Percentiles rank a stretch among this genome's conserved stretches.
These are phyloP conservation scores for Tragelaphus buxtoni DNA, from an alignment of 2,113 vertebrate species.

Conservation along the genomic window DNA sequence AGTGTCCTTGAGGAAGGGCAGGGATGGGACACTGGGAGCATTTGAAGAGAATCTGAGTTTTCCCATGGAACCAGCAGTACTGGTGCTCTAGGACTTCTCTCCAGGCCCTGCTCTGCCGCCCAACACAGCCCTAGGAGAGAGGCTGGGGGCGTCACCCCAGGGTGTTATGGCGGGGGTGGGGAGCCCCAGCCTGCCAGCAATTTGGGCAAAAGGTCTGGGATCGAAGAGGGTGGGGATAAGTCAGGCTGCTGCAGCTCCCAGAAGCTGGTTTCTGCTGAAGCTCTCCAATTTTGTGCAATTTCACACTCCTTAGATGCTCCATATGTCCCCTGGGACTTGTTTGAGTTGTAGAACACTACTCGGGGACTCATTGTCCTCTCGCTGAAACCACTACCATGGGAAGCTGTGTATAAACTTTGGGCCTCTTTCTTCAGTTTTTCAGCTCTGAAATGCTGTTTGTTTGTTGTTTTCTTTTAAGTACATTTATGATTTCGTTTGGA, in stretches of 20 bases:
- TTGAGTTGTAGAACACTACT: neutral
- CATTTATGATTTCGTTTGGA: neutral
- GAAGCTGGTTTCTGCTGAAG: neutral
- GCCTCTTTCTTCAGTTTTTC: constrained; percentile 50
- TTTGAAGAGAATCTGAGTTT: constrained; percentile 12
- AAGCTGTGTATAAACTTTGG: constrained; percentile 46
- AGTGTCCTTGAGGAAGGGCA: neutral
- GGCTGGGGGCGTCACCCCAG: neutral
- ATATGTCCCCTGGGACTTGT: neutral
- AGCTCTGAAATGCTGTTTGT: constrained; percentile 27
- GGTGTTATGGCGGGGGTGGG: neutral
- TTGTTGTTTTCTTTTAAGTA: neutral
- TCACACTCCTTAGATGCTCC: neutral
- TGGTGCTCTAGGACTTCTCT: neutral
- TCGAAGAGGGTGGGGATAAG: neutral
- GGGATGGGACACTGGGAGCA: neutral
- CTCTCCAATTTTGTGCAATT: neutral
- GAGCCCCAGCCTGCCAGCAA: fast-evolving
- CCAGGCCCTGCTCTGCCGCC: neutral
- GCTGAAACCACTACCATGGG: constrained; percentile 14
- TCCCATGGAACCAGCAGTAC: neutral
- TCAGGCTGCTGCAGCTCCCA: neutral
- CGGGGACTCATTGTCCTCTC: constrained; percentile 58
- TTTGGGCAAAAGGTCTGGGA: neutral
- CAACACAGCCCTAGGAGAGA: neutral